Base-by-base conservation (phyloP, 2,888 invertebrate genomes). In the Orthonychiurus folsomi region DNA sequence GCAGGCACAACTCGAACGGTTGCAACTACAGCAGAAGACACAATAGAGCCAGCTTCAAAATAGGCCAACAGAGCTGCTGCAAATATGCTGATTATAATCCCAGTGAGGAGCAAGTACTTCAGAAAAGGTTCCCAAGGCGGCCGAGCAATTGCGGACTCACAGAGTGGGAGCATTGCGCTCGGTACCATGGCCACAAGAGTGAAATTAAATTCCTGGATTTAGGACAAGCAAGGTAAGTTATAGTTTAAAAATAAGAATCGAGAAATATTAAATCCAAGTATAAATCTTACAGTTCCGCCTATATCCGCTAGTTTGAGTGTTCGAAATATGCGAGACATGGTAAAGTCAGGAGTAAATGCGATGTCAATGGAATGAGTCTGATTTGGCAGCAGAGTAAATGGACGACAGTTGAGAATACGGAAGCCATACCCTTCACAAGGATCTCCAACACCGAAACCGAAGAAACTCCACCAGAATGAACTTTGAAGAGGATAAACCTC, bases 301-400 rank as follows among this genome's bases (percentile, higher is more conserved):
- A 70, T 68, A 61, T 72, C 73, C 50, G 71, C 74, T 48, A 77
- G 73, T 62, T 82, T 78, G 15, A 88, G 77, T 3, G 81, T 80
- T 57, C 86, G 80, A 66, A 86, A 83, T 50, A 91, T 83, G 67
- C 86, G 83, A 0, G 88, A 83, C 73, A 89, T 78, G 0, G 91
- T 89, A 75, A 92, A 89, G 78, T 93, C 93, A 0, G 93, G 89
- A 0, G 89, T 89, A 76, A 90, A 93, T 66, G 87, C 88, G 66
- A 93, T 88, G 73, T 92, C 89, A 62, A 93, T 84, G 76, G 86
- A 85, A 71, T 81, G 83, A 3, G 86, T 86, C 26, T 82, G 82
- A 75, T 90, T 90, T 25, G 89, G 87, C 63, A 79, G 79, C 50
- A 91, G 77, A 53, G 82, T 80, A 76, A 89, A 89, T 1, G 86